phyloP scores from a whole-genome alignment of 2,888 invertebrate genomes.

The Neoitamus cyanurus region DNA sequence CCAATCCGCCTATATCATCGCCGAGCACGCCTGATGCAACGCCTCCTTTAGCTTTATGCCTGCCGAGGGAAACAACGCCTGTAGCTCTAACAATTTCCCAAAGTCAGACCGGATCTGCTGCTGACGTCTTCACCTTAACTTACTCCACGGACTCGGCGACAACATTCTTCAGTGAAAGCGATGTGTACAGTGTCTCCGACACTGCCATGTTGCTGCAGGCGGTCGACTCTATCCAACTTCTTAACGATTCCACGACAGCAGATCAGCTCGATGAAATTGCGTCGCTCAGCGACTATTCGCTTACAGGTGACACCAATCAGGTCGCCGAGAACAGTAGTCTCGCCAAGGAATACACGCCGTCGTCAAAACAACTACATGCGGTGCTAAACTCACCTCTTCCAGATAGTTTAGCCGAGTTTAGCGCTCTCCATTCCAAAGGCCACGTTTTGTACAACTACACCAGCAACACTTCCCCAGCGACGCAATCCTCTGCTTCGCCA shows the following conservation, averaged over 20 bases:
- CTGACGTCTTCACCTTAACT: slow-evolving; percentile 72
- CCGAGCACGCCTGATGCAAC: slow-evolving; percentile 70
- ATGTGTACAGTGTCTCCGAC: slow-evolving; percentile 80
- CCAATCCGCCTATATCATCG: slow-evolving; percentile 53
- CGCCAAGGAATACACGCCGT: slow-evolving; percentile 52
- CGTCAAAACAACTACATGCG: slow-evolving; percentile 72
- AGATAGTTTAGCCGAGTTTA: slow-evolving; percentile 84
- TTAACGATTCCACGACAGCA: slow-evolving; percentile 73
- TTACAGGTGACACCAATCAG: slow-evolving; percentile 62
- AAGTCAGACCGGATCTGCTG: slow-evolving; percentile 67
- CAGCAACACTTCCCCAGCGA: slow-evolving; percentile 64
- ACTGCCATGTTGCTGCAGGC: slow-evolving; percentile 75
- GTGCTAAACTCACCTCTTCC: slow-evolving; percentile 82
- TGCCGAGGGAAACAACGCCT: slow-evolving; percentile 61
- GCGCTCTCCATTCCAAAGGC: slow-evolving; percentile 77
- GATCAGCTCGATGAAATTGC: slow-evolving; percentile 75
- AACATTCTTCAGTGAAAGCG: slow-evolving; percentile 74
- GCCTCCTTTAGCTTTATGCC: slow-evolving; percentile 58
- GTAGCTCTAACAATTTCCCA: slow-evolving; percentile 64
- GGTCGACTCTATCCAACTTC: slow-evolving; percentile 73
- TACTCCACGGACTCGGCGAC: slow-evolving; percentile 72
- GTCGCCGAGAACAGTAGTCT: slow-evolving; percentile 12
- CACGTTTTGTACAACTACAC: slow-evolving; percentile 65
- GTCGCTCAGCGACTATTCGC: slow-evolving; percentile 73
- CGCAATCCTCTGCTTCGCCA: slow-evolving; percentile 70